Evolutionary conservation across 2,888 invertebrate species (phyloP).

Genomic region (Operophtera brumata): DNA sequence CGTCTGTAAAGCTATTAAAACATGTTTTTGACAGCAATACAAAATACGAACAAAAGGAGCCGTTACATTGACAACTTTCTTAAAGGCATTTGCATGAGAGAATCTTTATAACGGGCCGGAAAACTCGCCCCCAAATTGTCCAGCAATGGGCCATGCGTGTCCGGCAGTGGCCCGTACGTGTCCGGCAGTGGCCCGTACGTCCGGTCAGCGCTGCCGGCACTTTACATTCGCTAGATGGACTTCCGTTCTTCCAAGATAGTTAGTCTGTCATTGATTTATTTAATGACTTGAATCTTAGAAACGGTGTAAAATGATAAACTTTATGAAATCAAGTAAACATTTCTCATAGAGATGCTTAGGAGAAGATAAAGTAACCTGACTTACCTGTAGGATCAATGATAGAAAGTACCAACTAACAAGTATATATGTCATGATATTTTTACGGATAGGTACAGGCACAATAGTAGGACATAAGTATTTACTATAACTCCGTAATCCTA

Average conservation of each 20-base stretch:
- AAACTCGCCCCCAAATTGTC: conserved; percentile 55
- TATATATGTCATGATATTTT: too few relatives aligned
- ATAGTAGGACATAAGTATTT: too few relatives aligned
- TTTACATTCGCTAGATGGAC: conserved; percentile 64
- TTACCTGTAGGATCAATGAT: too few relatives aligned
- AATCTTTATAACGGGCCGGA: conserved; percentile 51
- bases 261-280: conserved; percentile 31
- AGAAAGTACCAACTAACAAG: too few relatives aligned
- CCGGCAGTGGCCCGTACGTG: conserved; percentile 43
- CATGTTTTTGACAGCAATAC: too few relatives aligned
- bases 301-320: neutral
- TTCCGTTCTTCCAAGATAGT: conserved; percentile 59
- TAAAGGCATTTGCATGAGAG: conserved; percentile 40
- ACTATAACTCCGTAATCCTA: neutral
- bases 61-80: conserved; percentile 28
- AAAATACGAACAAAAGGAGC: neutral
- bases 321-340: neutral
- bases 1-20: too few relatives aligned
- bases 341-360: neutral
- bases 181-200: conserved; percentile 61
- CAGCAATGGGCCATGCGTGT: conserved; percentile 53
- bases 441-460: too few relatives aligned
- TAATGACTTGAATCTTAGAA: neutral
- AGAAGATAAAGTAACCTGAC: neutral
- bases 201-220: conserved; percentile 52